A percentile compares a stretch with the other conserved stretches of the same genome.
Evolutionary conservation across 2,888 invertebrate species (phyloP).

Genomic region (Criorhina ranunculi): DNA sequence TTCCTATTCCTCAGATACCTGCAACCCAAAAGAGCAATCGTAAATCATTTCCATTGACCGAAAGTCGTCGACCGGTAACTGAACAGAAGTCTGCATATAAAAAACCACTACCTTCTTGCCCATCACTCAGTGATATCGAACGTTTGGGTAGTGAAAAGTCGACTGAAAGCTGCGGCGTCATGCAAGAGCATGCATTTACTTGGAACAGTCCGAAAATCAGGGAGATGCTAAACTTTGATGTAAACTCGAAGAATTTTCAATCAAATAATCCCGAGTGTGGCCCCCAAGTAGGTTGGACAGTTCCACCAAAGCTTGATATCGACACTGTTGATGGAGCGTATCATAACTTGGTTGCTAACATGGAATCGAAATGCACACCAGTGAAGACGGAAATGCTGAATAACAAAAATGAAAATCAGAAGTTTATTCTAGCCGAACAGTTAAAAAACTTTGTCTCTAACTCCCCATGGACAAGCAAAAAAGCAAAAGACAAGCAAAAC

Average conservation of each 20-base stretch:
- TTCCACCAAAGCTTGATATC: constrained; percentile 81
- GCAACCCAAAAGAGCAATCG: constrained; percentile 62
- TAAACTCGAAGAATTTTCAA: constrained; percentile 77
- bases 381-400: constrained; percentile 79
- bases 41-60: constrained; percentile 80
- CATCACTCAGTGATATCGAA: constrained; percentile 81
- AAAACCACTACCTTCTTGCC: constrained; percentile 78
- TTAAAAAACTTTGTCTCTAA: constrained; percentile 78
- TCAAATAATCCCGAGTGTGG: constrained; percentile 78
- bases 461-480: constrained; percentile 80
- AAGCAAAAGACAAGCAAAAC: constrained; percentile 73
- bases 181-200: constrained; percentile 78
- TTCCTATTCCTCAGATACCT: constrained; percentile 68
- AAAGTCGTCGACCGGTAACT: neutral
- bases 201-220: constrained; percentile 81
- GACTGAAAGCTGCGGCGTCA: constrained; percentile 75
- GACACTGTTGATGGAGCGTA: constrained; percentile 82
- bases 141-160: constrained; percentile 74
- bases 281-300: constrained; percentile 81
- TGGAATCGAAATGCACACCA: constrained; percentile 82
- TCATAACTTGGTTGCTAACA: constrained; percentile 82
- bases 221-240: constrained; percentile 81
- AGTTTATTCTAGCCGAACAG: constrained; percentile 81
- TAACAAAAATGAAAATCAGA: constrained; percentile 77
- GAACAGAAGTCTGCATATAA: constrained; percentile 12